Evolutionary conservation across 2,888 invertebrate species (phyloP).

Genomic region (Oeneis ivallda): DNA sequence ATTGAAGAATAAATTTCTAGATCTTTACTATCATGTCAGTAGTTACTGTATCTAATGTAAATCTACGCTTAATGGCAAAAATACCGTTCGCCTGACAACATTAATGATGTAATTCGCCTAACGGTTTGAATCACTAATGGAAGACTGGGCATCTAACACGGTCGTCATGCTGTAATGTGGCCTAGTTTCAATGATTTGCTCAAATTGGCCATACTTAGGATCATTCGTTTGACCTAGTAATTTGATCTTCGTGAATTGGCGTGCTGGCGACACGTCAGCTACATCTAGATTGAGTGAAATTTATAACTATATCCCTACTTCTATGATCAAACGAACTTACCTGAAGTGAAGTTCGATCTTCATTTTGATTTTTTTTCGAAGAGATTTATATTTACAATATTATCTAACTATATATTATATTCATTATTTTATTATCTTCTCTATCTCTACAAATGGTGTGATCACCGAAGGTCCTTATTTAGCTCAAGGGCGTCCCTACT

Average conservation of each 20-base stretch:
- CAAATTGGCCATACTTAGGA: constrained; percentile 68
- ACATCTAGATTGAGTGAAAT: constrained; percentile 5
- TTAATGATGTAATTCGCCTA: constrained; percentile 41
- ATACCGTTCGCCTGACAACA: constrained; percentile 28
- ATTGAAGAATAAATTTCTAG: no score
- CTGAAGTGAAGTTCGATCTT: no score
- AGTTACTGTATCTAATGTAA: constrained; percentile 10
- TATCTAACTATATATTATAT: no score
- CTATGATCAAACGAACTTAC: no score
- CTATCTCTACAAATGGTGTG: no score
- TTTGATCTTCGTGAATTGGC: constrained; percentile 32
- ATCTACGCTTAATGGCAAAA: constrained; percentile 22
- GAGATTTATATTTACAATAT: no score
- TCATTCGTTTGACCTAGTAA: constrained; percentile 63
- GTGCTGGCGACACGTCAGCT: constrained; percentile 5
- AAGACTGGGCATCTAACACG: constrained; percentile 45
- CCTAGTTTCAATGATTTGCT: constrained; percentile 72
- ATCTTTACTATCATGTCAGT: neutral
- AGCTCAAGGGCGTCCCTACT: no score
- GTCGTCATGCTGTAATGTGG: constrained; percentile 61
- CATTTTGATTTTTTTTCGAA: no score
- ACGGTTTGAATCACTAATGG: constrained; percentile 41
- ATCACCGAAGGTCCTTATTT: no score
- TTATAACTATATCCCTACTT: neutral
- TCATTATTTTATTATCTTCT: no score